Base-by-base conservation (phyloP, 1,140 invertebrate genomes). In the Calosoma granatense region DNA sequence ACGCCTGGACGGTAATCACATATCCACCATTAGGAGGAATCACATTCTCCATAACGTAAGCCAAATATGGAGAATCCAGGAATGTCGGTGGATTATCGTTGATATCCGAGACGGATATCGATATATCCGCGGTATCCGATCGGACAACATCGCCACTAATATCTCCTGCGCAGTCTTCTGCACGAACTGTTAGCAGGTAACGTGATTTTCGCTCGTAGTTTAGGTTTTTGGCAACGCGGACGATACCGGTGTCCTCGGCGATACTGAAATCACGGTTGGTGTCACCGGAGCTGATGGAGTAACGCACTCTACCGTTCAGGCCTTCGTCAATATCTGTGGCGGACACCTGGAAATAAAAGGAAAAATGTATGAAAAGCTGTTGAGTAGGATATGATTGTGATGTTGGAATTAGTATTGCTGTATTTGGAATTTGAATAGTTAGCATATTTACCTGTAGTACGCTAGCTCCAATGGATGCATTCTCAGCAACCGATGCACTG, bases 81-180 rank as follows among this genome's bases (percentile, higher is more conserved):
- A 98, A 97, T 0, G 89, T 85, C 1, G 94, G 94, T 4, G 90
- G 83, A 67, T 94, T 94, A 74, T 98, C 95, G 72, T 98, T 97
- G 61, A 97, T 88, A 74, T 98, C 94, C 20, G 86, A 80, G 2
- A 99, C 83, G 26, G 74, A 79, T 60, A 86, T 83, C 39, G 79
- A 78, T 56, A 86, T 73, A 70, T 84, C 81, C 12, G 90, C 87
- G 2, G 82, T 86, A 67, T 92, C 88, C 59, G 78, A 80, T 56
- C 81, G 77, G 0, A 78, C 70, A 0, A 59, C 65, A 53, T 78
- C 78, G 14, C 81, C 82, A 30, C 63, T 61, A 20, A 77, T 71
- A 62, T 83, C 79, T 52, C 80, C 78, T 1, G 88, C 90, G 66
- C 87, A 90, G 70, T 96, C 93, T 72, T 97, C 92, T 0, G 90